phyloP scores from a whole-genome alignment of 2,797 vertebrate genomes.

The Neostethus bicornis region DNA sequence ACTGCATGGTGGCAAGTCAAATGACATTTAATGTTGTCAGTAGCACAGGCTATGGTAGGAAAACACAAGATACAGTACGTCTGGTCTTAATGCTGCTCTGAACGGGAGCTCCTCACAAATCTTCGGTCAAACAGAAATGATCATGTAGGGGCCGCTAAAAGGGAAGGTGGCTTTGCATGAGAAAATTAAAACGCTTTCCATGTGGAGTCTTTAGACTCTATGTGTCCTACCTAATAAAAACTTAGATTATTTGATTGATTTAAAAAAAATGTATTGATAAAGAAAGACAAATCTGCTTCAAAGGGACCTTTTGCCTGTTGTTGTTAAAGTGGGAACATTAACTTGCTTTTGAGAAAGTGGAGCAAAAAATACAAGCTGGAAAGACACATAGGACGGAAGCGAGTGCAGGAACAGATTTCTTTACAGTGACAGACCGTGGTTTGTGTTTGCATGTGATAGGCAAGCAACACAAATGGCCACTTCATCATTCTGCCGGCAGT shows the following conservation, averaged over 20 bases:
- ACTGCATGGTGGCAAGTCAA: conserved; percentile 31
- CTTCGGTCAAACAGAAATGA: conserved; percentile 67
- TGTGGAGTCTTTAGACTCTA: conserved; percentile 43
- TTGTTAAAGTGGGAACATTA: neutral
- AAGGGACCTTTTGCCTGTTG: conserved; percentile 23
- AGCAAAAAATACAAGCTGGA: conserved; percentile 27
- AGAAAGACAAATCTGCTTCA: conserved; percentile 15
- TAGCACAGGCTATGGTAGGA: conserved; percentile 47
- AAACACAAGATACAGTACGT: conserved; percentile 63
- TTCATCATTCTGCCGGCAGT: conserved; percentile 94
- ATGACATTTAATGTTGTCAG: conserved; percentile 61
- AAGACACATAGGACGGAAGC: conserved; percentile 28
- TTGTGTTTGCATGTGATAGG: conserved; percentile 88
- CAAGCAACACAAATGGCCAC: conserved; percentile 83
- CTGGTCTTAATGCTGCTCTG: conserved; percentile 45
- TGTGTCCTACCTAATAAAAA: conserved; percentile 59
- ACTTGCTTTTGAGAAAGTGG: neutral
- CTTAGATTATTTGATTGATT: conserved; percentile 66
- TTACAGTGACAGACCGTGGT: conserved; percentile 78
- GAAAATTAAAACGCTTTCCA: conserved; percentile 71
- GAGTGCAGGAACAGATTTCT: conserved; percentile 69
- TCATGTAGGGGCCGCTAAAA: conserved; percentile 71
- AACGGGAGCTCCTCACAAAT: conserved; percentile 72
- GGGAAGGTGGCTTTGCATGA: conserved; percentile 59
- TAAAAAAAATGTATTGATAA: conserved; percentile 1